Percentiles rank a stretch among this genome's conserved stretches.
These are phyloP conservation scores for Esox masquinongy DNA, from an alignment of 2,797 vertebrate genomes.

Conservation along the genomic window DNA sequence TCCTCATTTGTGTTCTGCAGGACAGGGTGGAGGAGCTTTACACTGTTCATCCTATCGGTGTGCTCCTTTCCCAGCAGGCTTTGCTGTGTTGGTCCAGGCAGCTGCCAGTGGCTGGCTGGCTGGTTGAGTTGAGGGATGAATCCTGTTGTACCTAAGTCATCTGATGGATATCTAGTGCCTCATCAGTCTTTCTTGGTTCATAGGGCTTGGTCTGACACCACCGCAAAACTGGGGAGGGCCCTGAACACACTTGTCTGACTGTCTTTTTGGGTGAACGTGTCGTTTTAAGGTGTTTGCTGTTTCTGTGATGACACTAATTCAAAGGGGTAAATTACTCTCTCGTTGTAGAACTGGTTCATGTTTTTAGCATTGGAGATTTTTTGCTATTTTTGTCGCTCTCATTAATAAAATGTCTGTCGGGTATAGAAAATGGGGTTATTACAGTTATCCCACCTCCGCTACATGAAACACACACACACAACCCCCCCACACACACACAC, in stretches of 20 bases:
- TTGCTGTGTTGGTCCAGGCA: conserved; percentile 51
- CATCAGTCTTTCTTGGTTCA: conserved; percentile 1
- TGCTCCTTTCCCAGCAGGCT: conserved; percentile 62
- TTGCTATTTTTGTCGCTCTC: conserved; percentile 39
- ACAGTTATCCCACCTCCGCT: conserved; percentile 17
- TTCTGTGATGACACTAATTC: background rate
- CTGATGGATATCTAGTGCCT: background rate
- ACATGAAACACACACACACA: conserved; percentile 18
- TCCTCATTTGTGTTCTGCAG: conserved; percentile 42
- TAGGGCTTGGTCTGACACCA: conserved; percentile 20
- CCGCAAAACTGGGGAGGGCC: background rate
- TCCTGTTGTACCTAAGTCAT: conserved; percentile 34
- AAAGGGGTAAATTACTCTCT: background rate
- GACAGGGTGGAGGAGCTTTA: conserved; percentile 67
- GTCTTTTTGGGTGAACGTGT: background rate
- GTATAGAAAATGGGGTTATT: conserved; percentile 45
- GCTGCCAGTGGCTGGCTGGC: conserved; percentile 53
- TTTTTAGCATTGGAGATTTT: conserved; percentile 3
- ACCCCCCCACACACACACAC: conserved; percentile 12
- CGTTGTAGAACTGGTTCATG: background rate
- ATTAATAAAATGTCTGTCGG: conserved; percentile 55
- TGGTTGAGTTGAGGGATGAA: conserved; percentile 47
- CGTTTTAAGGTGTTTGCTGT: background rate
- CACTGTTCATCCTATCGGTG: conserved; percentile 63
- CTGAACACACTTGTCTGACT: conserved; percentile 31